These are phyloP conservation scores for Habrosyne pyritoides DNA, from an alignment of 2,888 invertebrate species.

Conservation along the genomic window DNA sequence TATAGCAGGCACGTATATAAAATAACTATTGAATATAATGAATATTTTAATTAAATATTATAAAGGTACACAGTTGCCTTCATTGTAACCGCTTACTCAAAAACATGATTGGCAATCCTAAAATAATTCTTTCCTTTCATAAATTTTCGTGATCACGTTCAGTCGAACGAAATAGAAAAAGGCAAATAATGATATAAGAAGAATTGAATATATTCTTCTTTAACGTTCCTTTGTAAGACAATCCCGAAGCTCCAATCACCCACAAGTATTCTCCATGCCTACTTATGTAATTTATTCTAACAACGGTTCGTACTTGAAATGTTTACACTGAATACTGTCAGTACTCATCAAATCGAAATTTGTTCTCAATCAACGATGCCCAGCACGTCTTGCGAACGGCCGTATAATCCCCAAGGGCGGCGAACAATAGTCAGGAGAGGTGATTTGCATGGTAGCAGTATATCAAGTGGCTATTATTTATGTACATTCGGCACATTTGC, in stretches of 20 bases:
- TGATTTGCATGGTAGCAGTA: conserved; percentile 68
- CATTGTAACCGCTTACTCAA: background rate
- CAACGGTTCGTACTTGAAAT: conserved; percentile 26
- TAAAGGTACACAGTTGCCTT: no score
- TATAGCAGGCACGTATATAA: conserved; percentile 33
- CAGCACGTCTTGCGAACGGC: conserved; percentile 60
- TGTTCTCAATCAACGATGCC: conserved; percentile 67
- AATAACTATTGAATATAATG: background rate
- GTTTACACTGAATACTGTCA: conserved; percentile 50
- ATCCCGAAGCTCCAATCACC: conserved; percentile 32
- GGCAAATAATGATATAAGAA: conserved; percentile 36
- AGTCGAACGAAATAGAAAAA: conserved; percentile 25
- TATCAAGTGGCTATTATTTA: conserved; percentile 54
- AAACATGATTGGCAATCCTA: background rate
- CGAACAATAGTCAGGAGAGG: conserved; percentile 75
- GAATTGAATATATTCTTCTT: conserved; percentile 36
- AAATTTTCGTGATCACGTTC: conserved; percentile 44
- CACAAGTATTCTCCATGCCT: background rate
- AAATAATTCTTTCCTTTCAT: background rate
- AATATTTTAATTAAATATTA: no score
- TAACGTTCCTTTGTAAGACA: conserved; percentile 41
- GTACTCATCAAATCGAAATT: conserved; percentile 64
- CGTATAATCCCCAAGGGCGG: conserved; percentile 74
- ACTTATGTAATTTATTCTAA: conserved; percentile 5
- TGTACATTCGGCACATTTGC: conserved; percentile 71